A percentile compares a stretch with the other conserved stretches of the same genome.
phyloP scores from a whole-genome alignment of 2,113 vertebrate species.

The Caracal caracal region DNA sequence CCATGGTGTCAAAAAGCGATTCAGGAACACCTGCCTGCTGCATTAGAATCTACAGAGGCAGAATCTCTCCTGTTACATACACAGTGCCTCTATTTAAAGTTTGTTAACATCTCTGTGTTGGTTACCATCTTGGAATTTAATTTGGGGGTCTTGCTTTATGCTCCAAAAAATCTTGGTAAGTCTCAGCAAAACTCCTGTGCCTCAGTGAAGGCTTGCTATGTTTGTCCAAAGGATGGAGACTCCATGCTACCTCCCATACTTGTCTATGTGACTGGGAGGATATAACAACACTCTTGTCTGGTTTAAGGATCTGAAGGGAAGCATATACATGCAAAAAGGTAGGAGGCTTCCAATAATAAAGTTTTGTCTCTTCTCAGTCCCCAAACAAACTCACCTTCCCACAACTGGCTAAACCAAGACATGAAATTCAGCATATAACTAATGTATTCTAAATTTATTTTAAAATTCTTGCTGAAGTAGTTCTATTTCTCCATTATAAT shows the following conservation, averaged over 20 bases:
- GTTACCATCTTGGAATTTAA: background rate
- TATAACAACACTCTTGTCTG: background rate
- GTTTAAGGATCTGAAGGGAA: background rate
- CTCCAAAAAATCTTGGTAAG: background rate
- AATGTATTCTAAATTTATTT: background rate
- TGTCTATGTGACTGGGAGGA: background rate
- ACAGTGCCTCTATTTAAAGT: background rate
- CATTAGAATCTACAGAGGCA: background rate
- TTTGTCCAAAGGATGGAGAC: background rate
- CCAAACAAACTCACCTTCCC: background rate
- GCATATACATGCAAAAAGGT: background rate
- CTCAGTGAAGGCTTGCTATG: background rate
- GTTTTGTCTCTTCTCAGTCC: background rate
- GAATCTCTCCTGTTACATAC: fast-evolving
- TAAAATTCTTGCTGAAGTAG: background rate
- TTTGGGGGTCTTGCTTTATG: background rate
- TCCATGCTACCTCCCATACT: background rate
- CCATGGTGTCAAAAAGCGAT: background rate
- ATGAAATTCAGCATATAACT: background rate
- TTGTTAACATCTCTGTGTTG: background rate
- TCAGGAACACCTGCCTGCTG: background rate
- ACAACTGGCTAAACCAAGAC: background rate
- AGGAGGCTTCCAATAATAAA: background rate
- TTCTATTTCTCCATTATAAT: background rate
- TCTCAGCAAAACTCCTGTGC: background rate